Evolutionary conservation across 2,797 vertebrate genomes (phyloP).

Genomic region (Platyrinchus mystaceus): DNA sequence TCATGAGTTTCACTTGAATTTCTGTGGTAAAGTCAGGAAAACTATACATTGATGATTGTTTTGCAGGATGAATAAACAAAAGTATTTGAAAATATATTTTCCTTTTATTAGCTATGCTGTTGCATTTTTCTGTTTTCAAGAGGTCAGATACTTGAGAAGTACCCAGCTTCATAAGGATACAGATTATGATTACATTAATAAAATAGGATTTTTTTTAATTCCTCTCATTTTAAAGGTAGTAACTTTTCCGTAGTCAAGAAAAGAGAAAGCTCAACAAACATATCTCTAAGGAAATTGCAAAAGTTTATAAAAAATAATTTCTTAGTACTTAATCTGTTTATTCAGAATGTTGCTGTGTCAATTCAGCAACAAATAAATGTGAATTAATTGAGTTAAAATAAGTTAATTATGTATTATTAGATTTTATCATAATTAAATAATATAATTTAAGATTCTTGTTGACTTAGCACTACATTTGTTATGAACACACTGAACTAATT

Average conservation of each 20-base stretch:
- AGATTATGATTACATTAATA: neutral
- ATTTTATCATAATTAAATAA: constrained; percentile 9
- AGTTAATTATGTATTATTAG: neutral
- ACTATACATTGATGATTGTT: neutral
- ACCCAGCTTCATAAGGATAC: neutral
- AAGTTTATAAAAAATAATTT: neutral
- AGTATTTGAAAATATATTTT: neutral
- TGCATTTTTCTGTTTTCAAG: neutral
- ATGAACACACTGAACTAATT: constrained; percentile 35
- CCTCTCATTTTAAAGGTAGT: neutral
- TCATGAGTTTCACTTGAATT: neutral
- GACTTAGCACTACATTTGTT: constrained; percentile 20
- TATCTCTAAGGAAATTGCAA: neutral
- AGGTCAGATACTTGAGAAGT: neutral
- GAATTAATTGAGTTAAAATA: constrained; percentile 18
- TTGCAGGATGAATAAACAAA: neutral
- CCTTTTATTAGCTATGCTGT: neutral
- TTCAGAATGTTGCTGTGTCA: neutral
- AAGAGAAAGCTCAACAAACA: neutral
- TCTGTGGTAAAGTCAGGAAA: neutral
- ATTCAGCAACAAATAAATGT: neutral
- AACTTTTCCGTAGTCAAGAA: neutral
- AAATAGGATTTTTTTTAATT: neutral
- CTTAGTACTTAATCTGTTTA: constrained; percentile 4
- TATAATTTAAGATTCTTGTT: neutral